Conservation (phyloP, 1,140 invertebrate genomes). For the Euura lappo region DNA sequence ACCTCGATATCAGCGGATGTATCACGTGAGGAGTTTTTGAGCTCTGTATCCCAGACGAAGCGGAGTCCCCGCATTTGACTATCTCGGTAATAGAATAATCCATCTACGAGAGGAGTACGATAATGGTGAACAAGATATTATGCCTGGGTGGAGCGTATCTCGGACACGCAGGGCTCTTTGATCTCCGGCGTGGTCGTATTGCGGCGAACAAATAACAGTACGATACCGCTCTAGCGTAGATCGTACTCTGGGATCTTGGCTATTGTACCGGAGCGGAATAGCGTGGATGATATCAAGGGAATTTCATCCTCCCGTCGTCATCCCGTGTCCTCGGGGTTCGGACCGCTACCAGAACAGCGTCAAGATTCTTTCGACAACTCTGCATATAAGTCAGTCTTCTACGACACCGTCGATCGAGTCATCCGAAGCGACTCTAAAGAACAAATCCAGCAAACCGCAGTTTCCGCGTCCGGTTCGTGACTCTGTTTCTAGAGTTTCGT, state of each 20-base stretch:
- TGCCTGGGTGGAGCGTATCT: slow-evolving; percentile 38
- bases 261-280: background rate
- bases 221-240: slow-evolving; percentile 47
- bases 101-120: slow-evolving; percentile 46
- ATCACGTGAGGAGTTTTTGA: too few species aligned
- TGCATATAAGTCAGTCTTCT: background rate
- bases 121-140: slow-evolving; percentile 47
- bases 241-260: slow-evolving; percentile 18
- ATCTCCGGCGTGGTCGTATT: slow-evolving; percentile 45
- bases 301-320: background rate
- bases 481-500: background rate
- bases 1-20: too few species aligned
- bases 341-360: background rate
- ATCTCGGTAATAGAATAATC: slow-evolving; percentile 53
- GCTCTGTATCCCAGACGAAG: too few species aligned
- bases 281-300: background rate
- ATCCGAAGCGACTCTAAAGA: background rate
- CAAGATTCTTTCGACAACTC: background rate
- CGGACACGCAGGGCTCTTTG: slow-evolving; percentile 40
- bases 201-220: slow-evolving; percentile 54
- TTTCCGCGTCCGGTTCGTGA: background rate
- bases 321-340: background rate
- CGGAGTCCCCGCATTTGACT: slow-evolving; percentile 28
- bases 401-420: background rate
- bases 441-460: background rate